A percentile compares a stretch with the other conserved stretches of the same genome.
Evolutionary conservation across 30 jellyfish, hydroid and myxozoan genomes (phyloP).

Genomic region (Turritopsis rubra): DNA sequence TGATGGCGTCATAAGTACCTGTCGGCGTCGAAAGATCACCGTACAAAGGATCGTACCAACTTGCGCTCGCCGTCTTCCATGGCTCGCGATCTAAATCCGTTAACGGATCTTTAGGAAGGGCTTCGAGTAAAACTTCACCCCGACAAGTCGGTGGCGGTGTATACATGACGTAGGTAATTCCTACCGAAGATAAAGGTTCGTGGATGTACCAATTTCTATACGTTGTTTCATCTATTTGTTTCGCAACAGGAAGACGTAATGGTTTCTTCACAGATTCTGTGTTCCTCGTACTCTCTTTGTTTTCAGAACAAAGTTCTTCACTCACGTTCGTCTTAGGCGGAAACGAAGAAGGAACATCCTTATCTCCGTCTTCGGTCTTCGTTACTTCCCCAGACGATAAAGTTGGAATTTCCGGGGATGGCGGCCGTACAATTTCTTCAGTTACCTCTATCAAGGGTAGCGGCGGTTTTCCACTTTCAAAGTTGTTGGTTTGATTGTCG

Average conservation of each 20-base stretch:
- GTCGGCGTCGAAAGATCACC: slow-evolving; percentile 92
- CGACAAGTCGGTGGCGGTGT: slow-evolving; percentile 89
- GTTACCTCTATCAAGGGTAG: slow-evolving; percentile 39
- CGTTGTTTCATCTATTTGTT: slow-evolving; percentile 36
- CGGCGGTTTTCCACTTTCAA: slow-evolving; percentile 31
- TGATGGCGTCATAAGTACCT: slow-evolving; percentile 80
- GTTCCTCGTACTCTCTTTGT: no score
- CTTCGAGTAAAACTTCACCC: slow-evolving; percentile 32
- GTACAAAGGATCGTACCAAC: slow-evolving; percentile 90
- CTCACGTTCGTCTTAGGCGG: slow-evolving; percentile 13
- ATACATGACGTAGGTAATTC: slow-evolving; percentile 54
- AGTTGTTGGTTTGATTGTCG: background rate
- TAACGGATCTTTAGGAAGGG: slow-evolving; percentile 43
- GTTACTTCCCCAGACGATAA: slow-evolving; percentile 21
- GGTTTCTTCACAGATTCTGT: background rate
- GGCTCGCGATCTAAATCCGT: slow-evolving; percentile 78
- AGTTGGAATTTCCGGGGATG: slow-evolving; percentile 54
- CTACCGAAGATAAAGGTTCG: slow-evolving; percentile 47
- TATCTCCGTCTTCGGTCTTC: slow-evolving; percentile 28
- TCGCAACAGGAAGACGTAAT: background rate
- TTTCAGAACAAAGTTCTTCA: slow-evolving; percentile 3
- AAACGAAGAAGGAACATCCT: slow-evolving; percentile 14
- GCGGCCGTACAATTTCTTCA: slow-evolving; percentile 38
- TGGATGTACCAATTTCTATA: slow-evolving; percentile 66
- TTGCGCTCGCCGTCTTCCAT: slow-evolving; percentile 72